Evolutionary conservation across 2,888 invertebrate genomes (phyloP), one percentile per base, ranked within the genome.

Genomic region (Ochropleura leucogaster): DNA sequence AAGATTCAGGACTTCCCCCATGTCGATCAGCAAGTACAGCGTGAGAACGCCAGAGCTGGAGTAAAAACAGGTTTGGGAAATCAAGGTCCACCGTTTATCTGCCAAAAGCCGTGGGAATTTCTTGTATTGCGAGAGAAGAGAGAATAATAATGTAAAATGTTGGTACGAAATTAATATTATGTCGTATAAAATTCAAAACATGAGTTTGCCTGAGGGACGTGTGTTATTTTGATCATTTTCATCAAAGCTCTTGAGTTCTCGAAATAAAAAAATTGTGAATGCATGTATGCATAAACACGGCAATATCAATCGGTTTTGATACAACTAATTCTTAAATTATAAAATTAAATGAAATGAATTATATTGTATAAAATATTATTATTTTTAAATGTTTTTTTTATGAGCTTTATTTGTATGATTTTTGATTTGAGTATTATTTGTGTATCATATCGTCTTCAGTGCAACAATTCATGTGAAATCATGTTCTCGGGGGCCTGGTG

Each of bases 221-320:
- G 44, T 51, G 44, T 75, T 30, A 68, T 75, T 74, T 74, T 46
- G 44, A 75, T 51, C 2, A 18, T 20, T 68, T 75, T 68, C 59
- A 75, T 76, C 53, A 76, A 46, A 57, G 51, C 68, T 59, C 49
- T 75, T 14, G 16, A 14, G 40, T 57, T 46, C 42, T 64, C 8
- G 47, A 65, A 55, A 57, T 47, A 10, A 40, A 10, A 10, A 40
- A 10, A 9, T 40, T 59, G 8, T 42, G 53, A 30, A 53, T 62
- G 70, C 10, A 4, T 30, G 20, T 30, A 30, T 10, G 46, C 12
- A 18, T 30, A 42, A 63, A 30, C 20, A 73, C 5, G 44, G 40
- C 12, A 9, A 16, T 6, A 40, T 59, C 44, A 46, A 57, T 47
- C 14, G n/a, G 30, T 66, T 74, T 74, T 30, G 14, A 30, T 4